Conservation (phyloP, 2,888 invertebrate species). For the Watsonalla binaria region DNA sequence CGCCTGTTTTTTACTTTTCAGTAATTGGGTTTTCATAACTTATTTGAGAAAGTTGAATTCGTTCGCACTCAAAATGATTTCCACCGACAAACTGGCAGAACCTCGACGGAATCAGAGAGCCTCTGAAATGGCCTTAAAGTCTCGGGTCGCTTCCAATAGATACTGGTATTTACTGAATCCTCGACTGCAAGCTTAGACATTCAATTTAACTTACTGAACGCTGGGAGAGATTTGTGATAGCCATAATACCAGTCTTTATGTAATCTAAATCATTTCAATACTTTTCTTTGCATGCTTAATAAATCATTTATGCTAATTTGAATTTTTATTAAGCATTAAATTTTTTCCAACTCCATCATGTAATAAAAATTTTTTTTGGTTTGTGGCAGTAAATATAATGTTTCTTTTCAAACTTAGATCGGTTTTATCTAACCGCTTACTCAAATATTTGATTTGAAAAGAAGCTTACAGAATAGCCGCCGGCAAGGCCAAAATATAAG, state of each 20-base stretch:
- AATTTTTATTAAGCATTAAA: too few species aligned
- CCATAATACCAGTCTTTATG: conserved; percentile 27
- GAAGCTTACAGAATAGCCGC: neutral
- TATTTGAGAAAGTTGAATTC: too few species aligned
- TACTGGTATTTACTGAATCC: conserved; percentile 65
- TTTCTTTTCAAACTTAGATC: too few species aligned
- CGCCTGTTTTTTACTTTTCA: too few species aligned
- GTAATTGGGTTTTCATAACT: too few species aligned
- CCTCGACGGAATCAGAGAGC: conserved; percentile 33
- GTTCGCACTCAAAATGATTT: neutral
- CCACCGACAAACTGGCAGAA: conserved; percentile 2
- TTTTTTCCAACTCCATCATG: too few species aligned
- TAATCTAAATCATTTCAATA: neutral
- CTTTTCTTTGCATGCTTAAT: neutral
- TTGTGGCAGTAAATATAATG: too few species aligned
- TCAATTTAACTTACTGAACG: conserved; percentile 66
- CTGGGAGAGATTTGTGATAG: conserved; percentile 55
- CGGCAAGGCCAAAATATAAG: conserved; percentile 4
- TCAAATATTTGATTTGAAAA: too few species aligned
- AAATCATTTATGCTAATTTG: too few species aligned
- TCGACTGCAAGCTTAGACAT: conserved; percentile 63
- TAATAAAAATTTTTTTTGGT: too few species aligned
- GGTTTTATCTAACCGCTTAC: too few species aligned
- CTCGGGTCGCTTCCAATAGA: conserved; percentile 56
- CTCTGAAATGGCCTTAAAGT: conserved; percentile 57